Percentiles rank a stretch among this genome's conserved stretches.
phyloP scores from a whole-genome alignment of 2,888 invertebrate genomes.

The Magallana nippona region DNA sequence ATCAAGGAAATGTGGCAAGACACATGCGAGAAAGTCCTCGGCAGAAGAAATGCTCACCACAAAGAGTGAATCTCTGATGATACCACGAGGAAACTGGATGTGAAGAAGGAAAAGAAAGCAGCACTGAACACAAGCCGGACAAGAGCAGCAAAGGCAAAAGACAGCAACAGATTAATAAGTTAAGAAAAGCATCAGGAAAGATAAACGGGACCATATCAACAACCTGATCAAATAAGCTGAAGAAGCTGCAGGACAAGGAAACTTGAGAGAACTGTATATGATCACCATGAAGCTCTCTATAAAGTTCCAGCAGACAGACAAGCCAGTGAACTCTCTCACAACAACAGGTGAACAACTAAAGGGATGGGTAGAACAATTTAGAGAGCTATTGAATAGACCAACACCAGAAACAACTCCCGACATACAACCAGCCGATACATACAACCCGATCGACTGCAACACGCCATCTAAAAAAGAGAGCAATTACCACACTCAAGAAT shows the following conservation, averaged over 20 bases:
- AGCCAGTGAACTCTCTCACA: too few relatives aligned
- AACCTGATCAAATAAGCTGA: not conserved
- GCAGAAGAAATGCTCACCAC: not conserved
- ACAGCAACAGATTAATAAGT: conserved; percentile 34
- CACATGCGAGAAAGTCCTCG: conserved; percentile 19
- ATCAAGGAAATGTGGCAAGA: conserved; percentile 4
- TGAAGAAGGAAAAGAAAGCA: conserved; percentile 24
- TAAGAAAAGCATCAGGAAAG: conserved; percentile 37
- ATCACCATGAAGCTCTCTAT: too few relatives aligned
- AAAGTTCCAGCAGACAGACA: too few relatives aligned
- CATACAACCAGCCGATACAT: too few relatives aligned
- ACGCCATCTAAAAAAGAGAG: too few relatives aligned
- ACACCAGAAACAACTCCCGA: too few relatives aligned
- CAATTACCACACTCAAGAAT: too few relatives aligned
- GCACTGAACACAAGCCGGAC: conserved; percentile 7
- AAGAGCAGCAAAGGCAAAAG: conserved; percentile 40
- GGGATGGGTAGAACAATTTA: too few relatives aligned
- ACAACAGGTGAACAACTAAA: too few relatives aligned
- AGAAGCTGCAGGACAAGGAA: too few relatives aligned
- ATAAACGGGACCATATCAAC: not conserved
- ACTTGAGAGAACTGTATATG: not conserved
- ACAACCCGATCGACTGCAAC: too few relatives aligned
- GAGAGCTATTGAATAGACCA: too few relatives aligned
- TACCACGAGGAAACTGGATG: not conserved
- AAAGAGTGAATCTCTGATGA: conserved; percentile 24